These are phyloP conservation scores for Molorchus minor DNA, from an alignment of 2,888 invertebrate genomes.

Conservation along the genomic window DNA sequence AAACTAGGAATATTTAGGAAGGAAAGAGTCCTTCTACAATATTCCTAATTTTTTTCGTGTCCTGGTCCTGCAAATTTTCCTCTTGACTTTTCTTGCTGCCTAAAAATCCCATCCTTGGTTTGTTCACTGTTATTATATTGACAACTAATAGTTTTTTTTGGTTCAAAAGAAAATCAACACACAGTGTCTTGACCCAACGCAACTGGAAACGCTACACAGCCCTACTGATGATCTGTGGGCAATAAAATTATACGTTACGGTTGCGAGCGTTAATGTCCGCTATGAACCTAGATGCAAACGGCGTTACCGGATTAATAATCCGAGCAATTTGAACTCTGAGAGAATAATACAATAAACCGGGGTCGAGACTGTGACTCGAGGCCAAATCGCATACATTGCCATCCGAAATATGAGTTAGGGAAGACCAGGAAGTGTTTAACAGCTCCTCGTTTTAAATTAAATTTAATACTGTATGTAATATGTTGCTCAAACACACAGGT, in stretches of 20 bases:
- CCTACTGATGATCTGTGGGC: constrained; percentile 5
- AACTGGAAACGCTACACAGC: background rate
- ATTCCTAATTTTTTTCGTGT: too few species aligned
- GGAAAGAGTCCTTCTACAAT: too few species aligned
- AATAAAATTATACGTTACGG: constrained; percentile 11
- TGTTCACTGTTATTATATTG: too few species aligned
- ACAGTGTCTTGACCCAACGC: too few species aligned
- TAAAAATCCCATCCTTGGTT: too few species aligned
- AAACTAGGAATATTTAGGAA: too few species aligned
- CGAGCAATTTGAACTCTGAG: background rate
- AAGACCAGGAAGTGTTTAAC: too few species aligned
- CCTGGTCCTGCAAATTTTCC: too few species aligned
- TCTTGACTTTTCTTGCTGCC: too few species aligned
- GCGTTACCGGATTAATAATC: constrained; percentile 17
- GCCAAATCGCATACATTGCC: constrained; percentile 7
- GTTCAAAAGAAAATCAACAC: too few species aligned
- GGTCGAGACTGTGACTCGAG: background rate
- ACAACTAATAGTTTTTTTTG: too few species aligned
- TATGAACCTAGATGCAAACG: constrained; percentile 11
- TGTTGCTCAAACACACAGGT: background rate
- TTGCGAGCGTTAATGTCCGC: constrained; percentile 2
- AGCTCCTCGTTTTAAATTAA: too few species aligned
- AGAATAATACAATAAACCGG: constrained; percentile 12
- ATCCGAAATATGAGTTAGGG: background rate
- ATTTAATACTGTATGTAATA: background rate